Conservation (phyloP, 1,140 invertebrate species). For the Himalopsyche phryganea region DNA sequence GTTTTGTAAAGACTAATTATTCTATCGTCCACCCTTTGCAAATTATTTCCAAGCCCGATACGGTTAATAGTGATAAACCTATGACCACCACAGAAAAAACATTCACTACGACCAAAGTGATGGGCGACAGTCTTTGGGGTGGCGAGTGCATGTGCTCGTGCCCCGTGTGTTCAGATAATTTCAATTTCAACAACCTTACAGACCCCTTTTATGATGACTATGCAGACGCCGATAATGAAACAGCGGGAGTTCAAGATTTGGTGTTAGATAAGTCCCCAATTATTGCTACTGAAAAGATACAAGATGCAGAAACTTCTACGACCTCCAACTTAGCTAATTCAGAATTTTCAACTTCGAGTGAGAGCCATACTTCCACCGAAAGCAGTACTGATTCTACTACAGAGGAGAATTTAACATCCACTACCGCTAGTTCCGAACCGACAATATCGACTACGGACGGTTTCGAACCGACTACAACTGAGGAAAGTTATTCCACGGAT, state of each 20-base stretch:
- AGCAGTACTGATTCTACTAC: constrained; percentile 5
- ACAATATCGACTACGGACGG: constrained; percentile 12
- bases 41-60: constrained; percentile 41
- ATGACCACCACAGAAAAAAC: constrained; percentile 37
- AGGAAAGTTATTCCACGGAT: constrained; percentile 41
- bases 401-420: constrained; percentile 15
- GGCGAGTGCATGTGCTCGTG: constrained; percentile 74
- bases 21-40: constrained; percentile 35
- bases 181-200: constrained; percentile 42
- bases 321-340: not conserved
- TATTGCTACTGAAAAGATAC: not conserved
- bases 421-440: constrained; percentile 4
- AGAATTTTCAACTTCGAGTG: constrained; percentile 4
- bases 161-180: constrained; percentile 51
- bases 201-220: constrained; percentile 47
- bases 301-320: not conserved
- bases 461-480: constrained; percentile 31
- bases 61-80: constrained; percentile 26
- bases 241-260: constrained; percentile 6
- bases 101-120: constrained; percentile 38
- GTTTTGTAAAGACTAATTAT: constrained; percentile 26
- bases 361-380: constrained; percentile 4
- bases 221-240: constrained; percentile 20
- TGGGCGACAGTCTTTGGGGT: constrained; percentile 47
- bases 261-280: not conserved